Evolutionary conservation across 2,888 invertebrate genomes (phyloP).

Genomic region (Drosophila siamana): DNA sequence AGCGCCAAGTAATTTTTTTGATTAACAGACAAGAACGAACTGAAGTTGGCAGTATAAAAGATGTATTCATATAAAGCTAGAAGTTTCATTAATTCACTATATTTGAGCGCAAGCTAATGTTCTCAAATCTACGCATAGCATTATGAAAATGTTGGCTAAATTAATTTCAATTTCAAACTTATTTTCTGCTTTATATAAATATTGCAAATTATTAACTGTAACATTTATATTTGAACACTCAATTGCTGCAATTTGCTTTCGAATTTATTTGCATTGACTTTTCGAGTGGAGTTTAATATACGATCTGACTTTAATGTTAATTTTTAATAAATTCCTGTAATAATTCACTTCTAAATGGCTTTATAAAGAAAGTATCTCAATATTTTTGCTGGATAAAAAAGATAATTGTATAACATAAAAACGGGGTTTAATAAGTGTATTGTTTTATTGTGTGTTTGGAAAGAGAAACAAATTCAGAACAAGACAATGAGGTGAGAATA

Average conservation of each 20-base stretch:
- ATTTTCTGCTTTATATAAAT: not conserved
- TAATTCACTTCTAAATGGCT: not conserved
- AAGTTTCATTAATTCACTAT: not conserved
- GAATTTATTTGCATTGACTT: not conserved
- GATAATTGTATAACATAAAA: not conserved
- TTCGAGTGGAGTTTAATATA: not conserved
- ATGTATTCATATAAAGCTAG: not conserved
- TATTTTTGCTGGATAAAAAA: not conserved
- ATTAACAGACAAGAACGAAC: not conserved
- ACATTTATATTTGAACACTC: not conserved
- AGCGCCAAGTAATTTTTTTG: slow-evolving; percentile 3
- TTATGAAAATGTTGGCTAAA: too few relatives aligned
- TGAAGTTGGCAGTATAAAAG: not conserved
- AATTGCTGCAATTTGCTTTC: not conserved
- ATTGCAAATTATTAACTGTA: not conserved
- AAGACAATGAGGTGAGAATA: not conserved
- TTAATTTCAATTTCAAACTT: not conserved
- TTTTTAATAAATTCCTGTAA: not conserved
- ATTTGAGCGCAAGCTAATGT: not conserved
- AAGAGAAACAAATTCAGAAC: not conserved
- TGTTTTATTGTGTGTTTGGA: not conserved
- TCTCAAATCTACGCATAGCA: not conserved
- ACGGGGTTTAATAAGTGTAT: not conserved
- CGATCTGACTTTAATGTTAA: not conserved
- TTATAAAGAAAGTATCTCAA: not conserved